phyloP scores from a whole-genome alignment of 2,797 vertebrate species.

The Tokudaia tokunoshimensis region DNA sequence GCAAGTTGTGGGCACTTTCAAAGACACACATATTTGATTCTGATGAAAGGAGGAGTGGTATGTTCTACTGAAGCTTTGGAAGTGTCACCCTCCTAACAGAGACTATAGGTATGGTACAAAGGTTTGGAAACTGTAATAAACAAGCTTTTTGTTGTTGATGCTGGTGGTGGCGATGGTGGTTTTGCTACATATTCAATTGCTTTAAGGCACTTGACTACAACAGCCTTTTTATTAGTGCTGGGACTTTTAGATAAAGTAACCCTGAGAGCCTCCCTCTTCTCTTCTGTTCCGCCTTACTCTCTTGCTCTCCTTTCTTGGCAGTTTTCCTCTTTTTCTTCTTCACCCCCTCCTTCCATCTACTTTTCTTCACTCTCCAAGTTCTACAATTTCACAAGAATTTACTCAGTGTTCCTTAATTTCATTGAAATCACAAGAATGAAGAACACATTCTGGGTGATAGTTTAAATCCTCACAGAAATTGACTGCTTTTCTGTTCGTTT shows the following conservation, averaged over 20 bases:
- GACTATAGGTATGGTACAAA: background rate
- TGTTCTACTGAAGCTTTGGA: background rate
- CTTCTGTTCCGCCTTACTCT: background rate
- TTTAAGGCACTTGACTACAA: background rate
- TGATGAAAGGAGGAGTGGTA: background rate
- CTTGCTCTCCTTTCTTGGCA: background rate
- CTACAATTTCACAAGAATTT: background rate
- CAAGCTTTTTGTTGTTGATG: background rate
- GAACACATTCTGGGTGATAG: background rate
- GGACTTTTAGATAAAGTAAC: background rate
- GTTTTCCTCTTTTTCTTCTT: background rate
- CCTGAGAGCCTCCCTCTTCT: background rate
- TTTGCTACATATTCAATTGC: background rate
- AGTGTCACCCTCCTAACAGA: background rate
- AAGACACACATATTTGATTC: background rate
- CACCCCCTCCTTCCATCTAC: accelerated
- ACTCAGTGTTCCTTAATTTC: background rate
- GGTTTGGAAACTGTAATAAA: background rate
- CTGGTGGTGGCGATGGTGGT: background rate
- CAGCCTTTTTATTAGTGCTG: background rate
- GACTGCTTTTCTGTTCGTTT: constrained; percentile 39
- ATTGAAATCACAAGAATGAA: constrained; percentile 4
- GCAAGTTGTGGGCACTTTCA: background rate
- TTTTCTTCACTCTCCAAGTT: background rate
- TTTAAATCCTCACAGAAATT: constrained; percentile 20